Evolutionary conservation across 2,797 vertebrate species (phyloP).

Genomic region (Pachyuromys duprasi): DNA sequence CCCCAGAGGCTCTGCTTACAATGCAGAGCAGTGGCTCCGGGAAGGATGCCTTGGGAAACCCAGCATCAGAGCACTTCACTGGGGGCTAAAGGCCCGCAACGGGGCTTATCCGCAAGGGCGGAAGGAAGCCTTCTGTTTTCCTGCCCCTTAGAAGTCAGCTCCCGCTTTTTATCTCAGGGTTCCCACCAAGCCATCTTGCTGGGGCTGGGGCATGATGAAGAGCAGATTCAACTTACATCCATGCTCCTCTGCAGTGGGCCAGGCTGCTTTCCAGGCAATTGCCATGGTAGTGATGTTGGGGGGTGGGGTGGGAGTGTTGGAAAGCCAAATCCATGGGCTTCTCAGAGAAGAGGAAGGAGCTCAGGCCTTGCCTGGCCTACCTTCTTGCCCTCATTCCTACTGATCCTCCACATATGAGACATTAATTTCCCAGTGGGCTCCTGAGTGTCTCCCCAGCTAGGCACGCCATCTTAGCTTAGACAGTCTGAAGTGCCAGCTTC

Average conservation of each 20-base stretch:
- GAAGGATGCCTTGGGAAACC: slow-evolving; percentile 90
- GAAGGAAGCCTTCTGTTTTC: slow-evolving; percentile 90
- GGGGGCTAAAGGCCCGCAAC: slow-evolving; percentile 94
- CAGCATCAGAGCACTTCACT: slow-evolving; percentile 93
- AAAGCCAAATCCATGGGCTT: slow-evolving; percentile 32
- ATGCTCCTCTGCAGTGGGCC: slow-evolving; percentile 85
- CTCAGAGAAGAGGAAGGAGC: slow-evolving; percentile 30
- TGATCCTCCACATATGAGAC: slow-evolving; percentile 31
- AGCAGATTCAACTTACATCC: slow-evolving; percentile 94
- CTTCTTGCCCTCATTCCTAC: background rate
- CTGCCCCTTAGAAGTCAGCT: slow-evolving; percentile 83
- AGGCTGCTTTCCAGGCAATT: slow-evolving; percentile 71
- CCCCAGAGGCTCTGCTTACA: slow-evolving; percentile 88
- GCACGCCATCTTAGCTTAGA: background rate
- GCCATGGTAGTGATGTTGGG: background rate
- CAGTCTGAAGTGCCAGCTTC: slow-evolving; percentile 64
- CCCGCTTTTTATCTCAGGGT: slow-evolving; percentile 89
- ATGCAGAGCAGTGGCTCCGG: slow-evolving; percentile 89
- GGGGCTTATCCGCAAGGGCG: slow-evolving; percentile 89
- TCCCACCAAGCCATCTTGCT: slow-evolving; percentile 92
- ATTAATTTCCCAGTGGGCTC: slow-evolving; percentile 46
- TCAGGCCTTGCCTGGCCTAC: background rate
- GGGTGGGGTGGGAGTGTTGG: accelerated
- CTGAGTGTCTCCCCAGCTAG: background rate
- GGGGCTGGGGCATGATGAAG: slow-evolving; percentile 93